Evolutionary conservation across 2,888 invertebrate species (phyloP).

Genomic region (Papilio elwesi): DNA sequence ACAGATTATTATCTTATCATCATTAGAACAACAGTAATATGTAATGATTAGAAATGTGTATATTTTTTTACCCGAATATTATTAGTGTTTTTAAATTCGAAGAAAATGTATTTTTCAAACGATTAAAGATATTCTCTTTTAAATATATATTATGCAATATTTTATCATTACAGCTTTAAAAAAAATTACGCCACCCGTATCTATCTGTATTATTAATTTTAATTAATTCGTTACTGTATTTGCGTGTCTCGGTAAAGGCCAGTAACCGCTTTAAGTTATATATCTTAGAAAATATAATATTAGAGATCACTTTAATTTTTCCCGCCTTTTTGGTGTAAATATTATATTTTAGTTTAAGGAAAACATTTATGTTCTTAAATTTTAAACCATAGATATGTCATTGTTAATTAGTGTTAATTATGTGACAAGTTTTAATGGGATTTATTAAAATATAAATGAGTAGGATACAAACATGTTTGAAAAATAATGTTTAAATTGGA

Average conservation of each 20-base stretch:
- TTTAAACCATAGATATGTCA: neutral
- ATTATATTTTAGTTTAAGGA: constrained; percentile 1
- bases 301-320: neutral
- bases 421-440: constrained; percentile 18
- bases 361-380: neutral
- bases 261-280: constrained; percentile 1
- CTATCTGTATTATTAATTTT: too few species aligned
- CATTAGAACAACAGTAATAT: too few species aligned
- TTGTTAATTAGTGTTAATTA: constrained; percentile 25
- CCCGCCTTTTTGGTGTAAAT: neutral
- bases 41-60: too few species aligned
- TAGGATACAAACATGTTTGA: constrained; percentile 15
- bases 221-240: too few species aligned
- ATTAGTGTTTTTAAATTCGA: too few species aligned
- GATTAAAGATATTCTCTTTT: too few species aligned
- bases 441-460: constrained; percentile 11
- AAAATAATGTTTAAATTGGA: neutral
- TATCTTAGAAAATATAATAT: neutral
- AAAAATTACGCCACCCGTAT: too few species aligned
- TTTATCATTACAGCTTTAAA: too few species aligned
- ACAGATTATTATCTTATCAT: too few species aligned
- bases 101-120: too few species aligned
- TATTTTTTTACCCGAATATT: too few species aligned
- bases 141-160: too few species aligned
- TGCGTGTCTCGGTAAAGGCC: neutral